Evolutionary conservation across 1,140 invertebrate genomes (phyloP), one percentile per base, ranked within the genome.

Genomic region (Drosophila parabipectinata): DNA sequence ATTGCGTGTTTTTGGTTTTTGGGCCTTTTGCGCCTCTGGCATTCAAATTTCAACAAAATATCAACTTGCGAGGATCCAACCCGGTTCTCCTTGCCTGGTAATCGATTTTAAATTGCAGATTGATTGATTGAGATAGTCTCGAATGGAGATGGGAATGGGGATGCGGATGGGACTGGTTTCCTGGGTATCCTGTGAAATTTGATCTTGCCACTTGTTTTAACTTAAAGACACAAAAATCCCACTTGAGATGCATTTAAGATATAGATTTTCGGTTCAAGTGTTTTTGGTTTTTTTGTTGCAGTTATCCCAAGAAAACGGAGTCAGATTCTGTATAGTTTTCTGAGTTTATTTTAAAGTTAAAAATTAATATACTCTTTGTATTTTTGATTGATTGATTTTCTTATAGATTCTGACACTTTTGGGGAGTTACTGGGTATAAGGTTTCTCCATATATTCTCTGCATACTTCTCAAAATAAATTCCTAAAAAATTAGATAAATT

Each of bases 31-130:
- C 26, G 72, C 78, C 69, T 26, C 44, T 28, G 71, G 79, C 79
- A 55, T 37, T 44, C 45, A 64, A 73, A 71, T 75, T 82, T 82
- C 79, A 82, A 82, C 79, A 83, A 79, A 64, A 72, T 79, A 64
- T 83, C 71, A 84, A 78, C 79, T 34, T 79, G 57, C 8, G 45
- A 28, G 41, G 15, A 34, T n/a, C n/a, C 28, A 26, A 28, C 9
- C 15, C 24, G 10, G 32, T 24, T 57, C n/a, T 51, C 54, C 55
- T 21, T 51, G 21, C 21, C 30, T 12, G 34, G 18, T 84, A 84
- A 83, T 83, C 80, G 80, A 79, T 76, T 79, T 83, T 76, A 72
- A 80, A 84, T 83, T 77, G 72, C 44, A 67, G 72, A 79, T 84
- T 84, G 76, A 83, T 79, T 76, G 80, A 72, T 79, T 60, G 39